Conservation (phyloP, 2,888 invertebrate genomes). For the Muschampia plurimacula region DNA sequence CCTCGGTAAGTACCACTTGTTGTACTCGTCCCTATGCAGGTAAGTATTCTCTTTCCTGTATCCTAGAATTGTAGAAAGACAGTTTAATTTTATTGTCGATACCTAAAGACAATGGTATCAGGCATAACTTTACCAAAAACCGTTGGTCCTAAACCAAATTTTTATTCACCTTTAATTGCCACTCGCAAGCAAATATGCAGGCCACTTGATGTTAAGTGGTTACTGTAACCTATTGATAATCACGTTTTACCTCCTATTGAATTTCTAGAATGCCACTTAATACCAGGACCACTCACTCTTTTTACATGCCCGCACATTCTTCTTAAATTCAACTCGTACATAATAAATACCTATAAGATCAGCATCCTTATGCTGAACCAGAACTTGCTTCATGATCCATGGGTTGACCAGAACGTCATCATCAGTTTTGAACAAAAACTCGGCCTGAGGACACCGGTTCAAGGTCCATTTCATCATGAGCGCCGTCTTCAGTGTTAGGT, state of each 20-base stretch:
- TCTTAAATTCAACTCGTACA: background rate
- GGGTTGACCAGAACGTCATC: constrained; percentile 88
- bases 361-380: constrained; percentile 55
- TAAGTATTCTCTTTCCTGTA: constrained; percentile 72
- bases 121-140: too few relatives aligned
- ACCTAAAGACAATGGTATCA: too few relatives aligned
- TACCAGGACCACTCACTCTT: too few relatives aligned
- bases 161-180: too few relatives aligned
- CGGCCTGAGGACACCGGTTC: constrained; percentile 79
- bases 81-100: background rate
- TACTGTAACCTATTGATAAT: too few relatives aligned
- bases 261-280: too few relatives aligned
- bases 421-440: constrained; percentile 86
- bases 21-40: constrained; percentile 86
- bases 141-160: too few relatives aligned
- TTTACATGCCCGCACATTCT: too few relatives aligned
- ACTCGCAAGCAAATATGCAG: too few relatives aligned
- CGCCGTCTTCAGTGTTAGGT: constrained; percentile 88
- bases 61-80: constrained; percentile 52
- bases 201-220: too few relatives aligned
- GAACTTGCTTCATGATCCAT: constrained; percentile 66
- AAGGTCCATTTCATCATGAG: constrained; percentile 87
- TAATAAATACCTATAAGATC: constrained; percentile 61
- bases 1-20: constrained; percentile 88
- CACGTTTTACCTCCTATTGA: too few relatives aligned